Evolutionary conservation across 2,797 vertebrate genomes (phyloP).

Genomic region (Chiroxiphia lanceolata): DNA sequence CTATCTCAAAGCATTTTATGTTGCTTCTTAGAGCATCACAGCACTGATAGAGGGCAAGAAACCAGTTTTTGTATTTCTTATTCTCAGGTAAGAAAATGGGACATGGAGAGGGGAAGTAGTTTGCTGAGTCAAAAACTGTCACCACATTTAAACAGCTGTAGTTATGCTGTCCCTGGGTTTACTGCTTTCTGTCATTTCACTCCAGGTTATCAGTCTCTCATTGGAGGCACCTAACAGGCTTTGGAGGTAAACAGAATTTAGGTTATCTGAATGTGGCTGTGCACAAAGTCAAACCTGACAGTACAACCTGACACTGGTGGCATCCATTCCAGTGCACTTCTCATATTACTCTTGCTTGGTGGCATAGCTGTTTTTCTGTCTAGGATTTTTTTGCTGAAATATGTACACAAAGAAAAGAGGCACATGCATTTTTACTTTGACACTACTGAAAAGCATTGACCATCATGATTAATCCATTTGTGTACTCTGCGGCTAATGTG

Average conservation of each 20-base stretch:
- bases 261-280: not conserved
- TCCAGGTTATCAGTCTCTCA: not conserved
- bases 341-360: not conserved
- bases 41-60: not conserved
- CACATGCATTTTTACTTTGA: not conserved
- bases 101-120: not conserved
- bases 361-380: not conserved
- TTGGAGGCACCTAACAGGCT: not conserved
- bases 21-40: not conserved
- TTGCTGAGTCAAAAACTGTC: conserved; percentile 29
- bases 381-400: not conserved
- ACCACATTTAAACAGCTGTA: not conserved
- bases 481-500: not conserved
- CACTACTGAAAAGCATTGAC: not conserved
- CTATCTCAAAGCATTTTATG: conserved; percentile 6
- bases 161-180: not conserved
- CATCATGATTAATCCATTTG: not conserved
- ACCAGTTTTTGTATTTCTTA: not conserved
- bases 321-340: not conserved
- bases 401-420: not conserved
- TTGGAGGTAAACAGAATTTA: not conserved
- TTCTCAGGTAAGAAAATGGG: conserved; percentile 18
- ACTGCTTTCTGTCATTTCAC: not conserved
- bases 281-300: not conserved
- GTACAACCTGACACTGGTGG: not conserved